A percentile compares a stretch with the other conserved stretches of the same genome.
phyloP scores from a whole-genome alignment of 1,140 invertebrate genomes.

The Pararge aegeria region DNA sequence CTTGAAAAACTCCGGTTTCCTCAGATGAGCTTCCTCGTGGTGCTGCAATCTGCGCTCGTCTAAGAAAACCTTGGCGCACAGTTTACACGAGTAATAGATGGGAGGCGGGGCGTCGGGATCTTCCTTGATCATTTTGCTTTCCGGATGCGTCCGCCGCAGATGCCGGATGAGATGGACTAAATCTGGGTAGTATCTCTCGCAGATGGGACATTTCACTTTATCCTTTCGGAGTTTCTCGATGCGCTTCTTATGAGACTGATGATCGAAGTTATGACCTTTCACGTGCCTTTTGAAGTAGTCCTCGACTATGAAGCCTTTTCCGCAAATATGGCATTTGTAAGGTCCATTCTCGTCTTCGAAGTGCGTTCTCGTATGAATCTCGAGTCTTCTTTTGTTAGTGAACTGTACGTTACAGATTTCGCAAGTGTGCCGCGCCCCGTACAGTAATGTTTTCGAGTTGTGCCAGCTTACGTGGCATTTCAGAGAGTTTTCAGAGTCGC shows the following conservation, averaged over 20 bases:
- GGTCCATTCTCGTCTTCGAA: slow-evolving; percentile 66
- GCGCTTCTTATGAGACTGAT: slow-evolving; percentile 61
- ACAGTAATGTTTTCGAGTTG: slow-evolving; percentile 59
- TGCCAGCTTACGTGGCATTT: slow-evolving; percentile 72
- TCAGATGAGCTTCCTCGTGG: slow-evolving; percentile 65
- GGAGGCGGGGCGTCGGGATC: slow-evolving; percentile 68
- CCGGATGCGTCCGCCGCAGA: slow-evolving; percentile 63
- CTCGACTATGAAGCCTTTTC: slow-evolving; percentile 64
- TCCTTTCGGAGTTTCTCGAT: slow-evolving; percentile 63
- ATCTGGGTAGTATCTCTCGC: slow-evolving; percentile 62
- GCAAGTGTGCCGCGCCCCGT: slow-evolving; percentile 62
- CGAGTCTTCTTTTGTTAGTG: slow-evolving; percentile 62
- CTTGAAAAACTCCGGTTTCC: slow-evolving; percentile 69
- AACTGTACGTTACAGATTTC: slow-evolving; percentile 63
- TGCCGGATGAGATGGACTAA: slow-evolving; percentile 67
- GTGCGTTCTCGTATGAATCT: slow-evolving; percentile 64
- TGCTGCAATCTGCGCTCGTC: slow-evolving; percentile 56
- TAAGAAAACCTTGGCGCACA: slow-evolving; percentile 72
- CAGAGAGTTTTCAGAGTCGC: slow-evolving; percentile 63
- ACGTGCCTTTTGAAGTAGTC: slow-evolving; percentile 59
- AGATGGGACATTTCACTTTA: slow-evolving; percentile 74
- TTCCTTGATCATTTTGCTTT: slow-evolving; percentile 76
- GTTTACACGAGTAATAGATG: slow-evolving; percentile 58
- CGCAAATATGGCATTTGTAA: slow-evolving; percentile 68
- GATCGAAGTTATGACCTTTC: slow-evolving; percentile 71